These are phyloP conservation scores for Centropus bengalensis DNA, from an alignment of 2,113 vertebrate genomes.

Conservation along the genomic window DNA sequence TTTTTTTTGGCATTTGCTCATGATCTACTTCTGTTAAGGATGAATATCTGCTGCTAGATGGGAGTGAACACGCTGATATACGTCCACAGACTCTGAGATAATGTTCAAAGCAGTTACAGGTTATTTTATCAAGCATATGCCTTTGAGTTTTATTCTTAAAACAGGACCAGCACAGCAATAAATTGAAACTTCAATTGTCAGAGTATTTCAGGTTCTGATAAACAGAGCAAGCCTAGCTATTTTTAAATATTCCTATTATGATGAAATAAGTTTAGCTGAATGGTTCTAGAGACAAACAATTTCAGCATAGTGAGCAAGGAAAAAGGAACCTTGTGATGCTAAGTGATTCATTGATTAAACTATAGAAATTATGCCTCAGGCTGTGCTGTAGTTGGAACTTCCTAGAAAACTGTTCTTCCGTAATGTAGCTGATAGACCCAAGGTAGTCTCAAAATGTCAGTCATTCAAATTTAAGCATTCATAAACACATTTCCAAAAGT, in stretches of 20 bases:
- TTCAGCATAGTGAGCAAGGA: conserved; percentile 5
- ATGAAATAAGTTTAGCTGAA: conserved; percentile 45
- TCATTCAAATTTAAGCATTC: not conserved
- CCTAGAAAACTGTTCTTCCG: conserved; percentile 17
- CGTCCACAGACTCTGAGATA: not conserved
- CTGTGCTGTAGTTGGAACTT: conserved; percentile 1
- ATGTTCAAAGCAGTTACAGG: not conserved
- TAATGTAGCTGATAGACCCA: not conserved
- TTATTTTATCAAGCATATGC: conserved; percentile 18
- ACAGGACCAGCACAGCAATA: not conserved
- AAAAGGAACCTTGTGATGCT: not conserved
- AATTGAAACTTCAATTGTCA: conserved; percentile 36
- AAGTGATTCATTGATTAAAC: conserved; percentile 36
- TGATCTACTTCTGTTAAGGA: not conserved
- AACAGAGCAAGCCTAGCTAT: conserved; percentile 10
- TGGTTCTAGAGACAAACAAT: conserved; percentile 6
- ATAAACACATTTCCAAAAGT: not conserved
- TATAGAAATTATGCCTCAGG: conserved; percentile 27
- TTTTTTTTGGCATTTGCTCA: not conserved
- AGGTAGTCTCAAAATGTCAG: not conserved
- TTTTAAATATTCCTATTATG: conserved; percentile 36
- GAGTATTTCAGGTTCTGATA: conserved; percentile 26
- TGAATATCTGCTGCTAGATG: not conserved
- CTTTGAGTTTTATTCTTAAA: conserved; percentile 41
- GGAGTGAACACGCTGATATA: not conserved